Percentiles rank a stretch among this genome's conserved stretches.
Conservation (phyloP, 2,888 invertebrate genomes). For the Ischnus inquisitorius region DNA sequence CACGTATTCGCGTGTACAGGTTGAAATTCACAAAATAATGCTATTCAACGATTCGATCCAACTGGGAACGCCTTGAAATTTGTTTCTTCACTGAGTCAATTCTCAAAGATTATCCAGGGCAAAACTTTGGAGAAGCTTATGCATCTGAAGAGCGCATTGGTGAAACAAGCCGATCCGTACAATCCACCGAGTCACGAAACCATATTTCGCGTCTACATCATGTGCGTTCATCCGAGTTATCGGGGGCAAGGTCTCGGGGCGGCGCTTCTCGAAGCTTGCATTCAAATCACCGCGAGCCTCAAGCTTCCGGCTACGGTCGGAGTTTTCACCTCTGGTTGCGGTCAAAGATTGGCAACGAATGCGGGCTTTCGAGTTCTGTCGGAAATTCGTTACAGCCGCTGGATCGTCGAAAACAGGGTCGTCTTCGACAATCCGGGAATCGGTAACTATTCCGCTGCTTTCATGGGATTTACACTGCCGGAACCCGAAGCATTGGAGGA, state of each 20-base stretch:
- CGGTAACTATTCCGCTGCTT: conserved; percentile 85
- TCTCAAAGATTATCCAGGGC: conserved; percentile 74
- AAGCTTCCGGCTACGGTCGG: conserved; percentile 74
- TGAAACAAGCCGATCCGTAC: conserved; percentile 73
- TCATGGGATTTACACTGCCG: conserved; percentile 76
- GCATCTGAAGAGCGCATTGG: conserved; percentile 73
- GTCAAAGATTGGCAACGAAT: conserved; percentile 74
- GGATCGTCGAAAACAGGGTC: conserved; percentile 84
- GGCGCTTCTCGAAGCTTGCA: conserved; percentile 74
- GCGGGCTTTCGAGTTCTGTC: conserved; percentile 73
- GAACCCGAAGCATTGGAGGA: conserved; percentile 41
- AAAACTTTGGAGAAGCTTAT: conserved; percentile 74
- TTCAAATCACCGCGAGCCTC: conserved; percentile 72
- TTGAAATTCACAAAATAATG: conserved; percentile 39
- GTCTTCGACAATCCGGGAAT: conserved; percentile 86
- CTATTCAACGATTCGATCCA: too few species aligned
- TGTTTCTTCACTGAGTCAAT: neutral
- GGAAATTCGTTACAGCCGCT: conserved; percentile 85
- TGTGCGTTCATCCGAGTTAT: conserved; percentile 81
- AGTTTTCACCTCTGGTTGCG: conserved; percentile 76
- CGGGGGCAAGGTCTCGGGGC: conserved; percentile 72
- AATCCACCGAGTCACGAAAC: conserved; percentile 67
- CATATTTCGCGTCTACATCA: conserved; percentile 76
- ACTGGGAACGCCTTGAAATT: too few species aligned
- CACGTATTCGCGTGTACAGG: conserved; percentile 77